These are phyloP conservation scores for Drosophila colorata DNA, from an alignment of 2,888 invertebrate genomes.

Conservation along the genomic window DNA sequence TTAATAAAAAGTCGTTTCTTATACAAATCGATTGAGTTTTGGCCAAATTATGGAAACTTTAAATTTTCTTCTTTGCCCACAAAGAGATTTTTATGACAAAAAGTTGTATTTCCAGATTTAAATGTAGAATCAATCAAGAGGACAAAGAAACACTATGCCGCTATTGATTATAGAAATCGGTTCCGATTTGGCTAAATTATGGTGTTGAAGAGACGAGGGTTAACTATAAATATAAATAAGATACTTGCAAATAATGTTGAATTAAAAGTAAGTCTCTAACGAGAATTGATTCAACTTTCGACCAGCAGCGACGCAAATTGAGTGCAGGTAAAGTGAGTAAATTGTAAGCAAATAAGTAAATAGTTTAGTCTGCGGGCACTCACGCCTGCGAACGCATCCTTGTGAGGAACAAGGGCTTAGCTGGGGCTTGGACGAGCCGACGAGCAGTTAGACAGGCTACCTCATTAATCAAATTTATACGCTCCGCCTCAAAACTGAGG, in stretches of 20 bases:
- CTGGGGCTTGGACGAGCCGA: conserved; percentile 14
- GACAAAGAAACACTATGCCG: no score
- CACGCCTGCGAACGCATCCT: not conserved
- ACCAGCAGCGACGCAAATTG: conserved; percentile 38
- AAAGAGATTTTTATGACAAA: no score
- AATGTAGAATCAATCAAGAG: no score
- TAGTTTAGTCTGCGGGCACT: conserved; percentile 34
- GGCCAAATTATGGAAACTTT: not conserved
- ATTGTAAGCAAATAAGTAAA: conserved; percentile 48
- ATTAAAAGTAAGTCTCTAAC: conserved; percentile 11
- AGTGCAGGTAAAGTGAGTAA: conserved; percentile 39
- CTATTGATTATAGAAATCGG: no score
- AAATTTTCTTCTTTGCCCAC: no score
- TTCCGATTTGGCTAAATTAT: not conserved
- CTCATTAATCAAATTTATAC: conserved; percentile 79
- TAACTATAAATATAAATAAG: not conserved
- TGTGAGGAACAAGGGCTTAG: conserved; percentile 13
- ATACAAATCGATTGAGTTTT: no score
- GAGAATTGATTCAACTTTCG: conserved; percentile 37
- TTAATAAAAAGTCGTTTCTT: no score
- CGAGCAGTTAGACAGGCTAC: conserved; percentile 22
- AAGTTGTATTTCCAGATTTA: no score
- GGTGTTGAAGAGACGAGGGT: no score
- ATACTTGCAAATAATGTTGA: not conserved
- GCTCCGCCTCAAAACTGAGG: conserved; percentile 56